Evolutionary conservation across 1,140 invertebrate species (phyloP).

Genomic region (silkworm (Bombyx mori)): DNA sequence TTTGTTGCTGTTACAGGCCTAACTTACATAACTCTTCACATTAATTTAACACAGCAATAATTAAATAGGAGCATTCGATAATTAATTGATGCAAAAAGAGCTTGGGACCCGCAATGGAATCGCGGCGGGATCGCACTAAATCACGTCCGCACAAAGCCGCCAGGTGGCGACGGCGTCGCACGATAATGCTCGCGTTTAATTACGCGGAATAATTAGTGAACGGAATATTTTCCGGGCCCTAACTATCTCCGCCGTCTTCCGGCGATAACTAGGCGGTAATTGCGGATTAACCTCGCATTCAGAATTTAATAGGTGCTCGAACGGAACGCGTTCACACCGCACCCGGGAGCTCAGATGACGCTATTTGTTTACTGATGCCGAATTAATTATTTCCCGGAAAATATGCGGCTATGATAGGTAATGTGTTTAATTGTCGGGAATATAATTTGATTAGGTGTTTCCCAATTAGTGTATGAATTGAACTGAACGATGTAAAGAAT

Average conservation of each 20-base stretch:
- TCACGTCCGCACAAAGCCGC: constrained; percentile 63
- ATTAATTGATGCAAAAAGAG: constrained; percentile 68
- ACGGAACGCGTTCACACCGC: constrained; percentile 27
- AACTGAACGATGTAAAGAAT: too few relatives aligned
- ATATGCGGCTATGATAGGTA: constrained; percentile 16
- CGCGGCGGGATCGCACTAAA: constrained; percentile 63
- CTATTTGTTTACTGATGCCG: constrained; percentile 57
- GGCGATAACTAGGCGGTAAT: constrained; percentile 70
- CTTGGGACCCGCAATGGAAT: constrained; percentile 50
- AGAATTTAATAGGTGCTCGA: constrained; percentile 65
- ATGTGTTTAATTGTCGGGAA: constrained; percentile 10
- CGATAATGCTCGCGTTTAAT: constrained; percentile 70
- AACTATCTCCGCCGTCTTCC: constrained; percentile 70
- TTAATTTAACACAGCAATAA: constrained; percentile 61
- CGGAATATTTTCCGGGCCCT: constrained; percentile 70
- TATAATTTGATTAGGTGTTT: constrained; percentile 2
- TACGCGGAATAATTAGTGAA: constrained; percentile 70
- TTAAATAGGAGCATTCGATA: constrained; percentile 63
- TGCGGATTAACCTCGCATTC: constrained; percentile 69
- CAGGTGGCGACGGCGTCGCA: constrained; percentile 59
- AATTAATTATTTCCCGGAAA: constrained; percentile 55
- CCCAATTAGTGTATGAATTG: constrained; percentile 1
- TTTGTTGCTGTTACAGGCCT: not conserved
- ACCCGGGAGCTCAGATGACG: constrained; percentile 44
- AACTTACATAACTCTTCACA: constrained; percentile 27